Base-by-base conservation (phyloP, 2,888 invertebrate species). In the Mimachlamys varia region DNA sequence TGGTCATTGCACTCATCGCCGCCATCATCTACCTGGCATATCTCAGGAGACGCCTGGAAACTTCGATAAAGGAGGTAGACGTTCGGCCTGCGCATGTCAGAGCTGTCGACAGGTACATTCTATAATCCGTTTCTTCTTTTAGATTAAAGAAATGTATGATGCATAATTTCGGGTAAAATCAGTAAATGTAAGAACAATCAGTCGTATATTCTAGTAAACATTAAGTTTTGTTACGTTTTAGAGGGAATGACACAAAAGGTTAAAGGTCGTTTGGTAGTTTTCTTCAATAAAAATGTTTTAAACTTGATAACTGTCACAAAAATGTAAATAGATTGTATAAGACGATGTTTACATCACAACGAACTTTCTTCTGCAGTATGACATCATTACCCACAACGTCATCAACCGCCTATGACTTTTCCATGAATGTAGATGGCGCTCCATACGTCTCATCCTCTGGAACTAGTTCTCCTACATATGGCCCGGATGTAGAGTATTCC, bases 351-450 rank as follows among this genome's bases (percentile, higher is more conserved):
- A 5, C 4, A 7, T 44, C 44, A 5, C 44, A 44, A 3, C 44
- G 44, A 5, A 7, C 44, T 44, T 44, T 44, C 44, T 44, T 44
- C n/a, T 58, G 7, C 19, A 58, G 58, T 22, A 22, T 58, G 58
- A 58, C 22, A n/a, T 58, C 58, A 58, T 19, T 58, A 19, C 58
- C 58, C 19, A 58, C 58, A 10, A 58, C 58, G 58, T 22, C 58
- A 58, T 58, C 58, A 58, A 58, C 58, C 22, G 58, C 58, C 58
- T 58, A 58, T n/a, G 58, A 58, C 58, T 58, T 58, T 58, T 58
- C 58, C 19, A 58, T 58, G 58, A 58, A 58, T 58, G 22, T 58
- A 58, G 58, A 58, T 10, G 58, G 58, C 58, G 58, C 58, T 19
- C 19, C 58, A 3, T 58, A 58, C 58, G 58, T 22, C n/a, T 22